Conservation (phyloP, 2,888 invertebrate species). For the Gari tellinella region DNA sequence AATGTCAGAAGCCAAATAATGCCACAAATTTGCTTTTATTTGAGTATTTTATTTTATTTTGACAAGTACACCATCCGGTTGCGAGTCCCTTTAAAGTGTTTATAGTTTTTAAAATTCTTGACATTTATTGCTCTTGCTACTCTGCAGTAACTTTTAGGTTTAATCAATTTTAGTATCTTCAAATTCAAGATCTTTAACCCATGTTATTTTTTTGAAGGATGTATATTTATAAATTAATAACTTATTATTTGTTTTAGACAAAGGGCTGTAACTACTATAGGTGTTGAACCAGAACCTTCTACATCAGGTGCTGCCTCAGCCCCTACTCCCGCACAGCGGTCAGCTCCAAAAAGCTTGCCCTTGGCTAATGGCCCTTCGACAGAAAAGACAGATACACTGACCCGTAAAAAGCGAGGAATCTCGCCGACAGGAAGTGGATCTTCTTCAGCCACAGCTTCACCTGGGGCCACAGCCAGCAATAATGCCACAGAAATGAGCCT, state of each 20-base stretch:
- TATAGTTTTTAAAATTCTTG: no score
- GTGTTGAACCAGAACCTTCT: conserved; percentile 49
- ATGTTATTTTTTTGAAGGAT: no score
- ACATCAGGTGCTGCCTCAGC: conserved; percentile 23
- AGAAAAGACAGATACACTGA: conserved; percentile 30
- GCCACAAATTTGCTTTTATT: no score
- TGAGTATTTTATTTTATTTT: no score
- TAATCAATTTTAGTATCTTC: no score
- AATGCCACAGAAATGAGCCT: conserved; percentile 58
- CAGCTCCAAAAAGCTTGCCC: conserved; percentile 23
- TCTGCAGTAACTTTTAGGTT: no score
- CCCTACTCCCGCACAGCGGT: conserved; percentile 35
- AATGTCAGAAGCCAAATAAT: no score
- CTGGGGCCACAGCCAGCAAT: conserved; percentile 24
- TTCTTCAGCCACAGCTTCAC: conserved; percentile 34
- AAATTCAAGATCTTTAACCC: no score
- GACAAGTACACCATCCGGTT: no score
- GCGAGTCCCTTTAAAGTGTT: no score
- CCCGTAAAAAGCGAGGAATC: conserved; percentile 28
- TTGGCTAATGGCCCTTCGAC: conserved; percentile 28
- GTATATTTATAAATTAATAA: no score
- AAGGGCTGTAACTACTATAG: conserved; percentile 50
- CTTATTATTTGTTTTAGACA: conserved; percentile 8
- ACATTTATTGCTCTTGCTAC: no score
- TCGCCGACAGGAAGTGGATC: conserved; percentile 37